Percentiles rank a stretch among this genome's conserved stretches.
These are phyloP conservation scores for Pheosia gnoma DNA, from an alignment of 2,888 invertebrate species.

Conservation along the genomic window DNA sequence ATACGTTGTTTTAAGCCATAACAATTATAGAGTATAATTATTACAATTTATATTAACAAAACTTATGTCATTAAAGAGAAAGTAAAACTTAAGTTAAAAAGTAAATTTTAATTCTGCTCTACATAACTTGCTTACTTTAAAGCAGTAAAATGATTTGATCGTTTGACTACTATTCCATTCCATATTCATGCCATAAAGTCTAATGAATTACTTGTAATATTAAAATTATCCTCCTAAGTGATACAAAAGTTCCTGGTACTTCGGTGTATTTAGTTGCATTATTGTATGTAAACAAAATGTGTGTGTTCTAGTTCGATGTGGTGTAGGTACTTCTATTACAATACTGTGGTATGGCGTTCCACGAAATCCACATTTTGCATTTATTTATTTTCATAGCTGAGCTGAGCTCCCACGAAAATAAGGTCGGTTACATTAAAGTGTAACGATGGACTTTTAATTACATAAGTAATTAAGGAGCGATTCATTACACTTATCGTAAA, in stretches of 20 bases:
- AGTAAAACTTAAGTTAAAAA: too few species aligned
- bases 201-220: background rate
- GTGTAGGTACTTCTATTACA: background rate
- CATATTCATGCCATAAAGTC: background rate
- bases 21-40: too few species aligned
- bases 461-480: slow-evolving; percentile 13
- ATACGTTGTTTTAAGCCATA: too few species aligned
- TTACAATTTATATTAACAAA: too few species aligned
- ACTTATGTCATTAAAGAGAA: too few species aligned
- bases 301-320: background rate
- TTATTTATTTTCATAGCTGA: background rate
- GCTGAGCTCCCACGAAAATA: background rate
- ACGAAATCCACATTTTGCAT: background rate
- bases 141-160: too few species aligned
- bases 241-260: background rate
- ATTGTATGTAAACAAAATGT: background rate
- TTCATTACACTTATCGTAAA: background rate
- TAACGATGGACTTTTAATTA: slow-evolving; percentile 10
- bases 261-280: background rate
- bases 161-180: too few species aligned
- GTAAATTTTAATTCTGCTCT: too few species aligned
- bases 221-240: background rate
- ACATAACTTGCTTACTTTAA: too few species aligned
- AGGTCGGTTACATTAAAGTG: background rate
- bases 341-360: background rate